Conservation (phyloP, 2,797 vertebrate genomes). For the Yasuhikotakia modesta region DNA sequence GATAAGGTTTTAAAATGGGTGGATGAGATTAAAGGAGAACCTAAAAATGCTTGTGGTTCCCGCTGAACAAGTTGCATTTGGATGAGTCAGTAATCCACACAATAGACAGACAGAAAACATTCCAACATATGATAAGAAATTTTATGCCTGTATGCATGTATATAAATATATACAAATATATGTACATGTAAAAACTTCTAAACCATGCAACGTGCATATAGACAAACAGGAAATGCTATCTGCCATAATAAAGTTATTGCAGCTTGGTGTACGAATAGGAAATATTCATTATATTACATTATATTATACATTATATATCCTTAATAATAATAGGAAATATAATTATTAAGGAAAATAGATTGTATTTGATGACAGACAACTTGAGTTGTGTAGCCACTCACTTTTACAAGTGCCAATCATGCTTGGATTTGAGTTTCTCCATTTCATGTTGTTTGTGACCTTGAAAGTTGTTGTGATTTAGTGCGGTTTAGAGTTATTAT, state of each 20-base stretch:
- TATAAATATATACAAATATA: not conserved
- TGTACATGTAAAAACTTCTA: not conserved
- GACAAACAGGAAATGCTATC: not conserved
- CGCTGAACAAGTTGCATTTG: constrained; percentile 31
- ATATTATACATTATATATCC: too few relatives aligned
- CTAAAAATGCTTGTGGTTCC: constrained; percentile 48
- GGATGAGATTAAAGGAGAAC: constrained; percentile 42
- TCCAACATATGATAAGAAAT: not conserved
- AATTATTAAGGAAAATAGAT: constrained; percentile 3
- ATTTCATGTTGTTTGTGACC: constrained; percentile 1
- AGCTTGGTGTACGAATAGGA: not conserved
- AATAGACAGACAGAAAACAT: constrained; percentile 4
- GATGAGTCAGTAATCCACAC: constrained; percentile 39
- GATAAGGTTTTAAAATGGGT: constrained; percentile 52
- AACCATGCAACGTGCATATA: not conserved
- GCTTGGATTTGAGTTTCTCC: not conserved
- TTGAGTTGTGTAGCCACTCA: not conserved
- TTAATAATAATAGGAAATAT: too few relatives aligned
- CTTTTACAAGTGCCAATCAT: not conserved
- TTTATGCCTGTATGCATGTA: too few relatives aligned
- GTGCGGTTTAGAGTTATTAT: constrained; percentile 11
- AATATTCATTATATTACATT: too few relatives aligned
- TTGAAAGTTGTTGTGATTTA: constrained; percentile 23
- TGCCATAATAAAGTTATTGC: not conserved
- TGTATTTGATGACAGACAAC: not conserved